Evolutionary conservation across 2,888 invertebrate species (phyloP), one percentile per base, ranked within the genome.

Genomic region (Graphium colonna): DNA sequence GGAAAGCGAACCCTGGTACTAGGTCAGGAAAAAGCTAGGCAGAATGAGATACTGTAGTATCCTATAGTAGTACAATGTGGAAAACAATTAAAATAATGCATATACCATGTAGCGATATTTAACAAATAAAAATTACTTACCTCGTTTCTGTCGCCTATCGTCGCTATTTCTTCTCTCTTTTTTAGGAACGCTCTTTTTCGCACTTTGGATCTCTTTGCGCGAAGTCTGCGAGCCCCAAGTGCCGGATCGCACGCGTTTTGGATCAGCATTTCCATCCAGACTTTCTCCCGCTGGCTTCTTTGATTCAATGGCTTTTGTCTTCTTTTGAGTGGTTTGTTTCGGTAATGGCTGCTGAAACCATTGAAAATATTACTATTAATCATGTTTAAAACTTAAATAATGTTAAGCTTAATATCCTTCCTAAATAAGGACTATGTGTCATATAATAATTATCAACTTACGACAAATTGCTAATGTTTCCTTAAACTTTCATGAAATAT

Each of bases 191-290:
- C 53, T 52, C 58, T 75, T 84, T 52, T 74, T 79, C 3, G 54
- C 44, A 0, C 65, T 38, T 41, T 79, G 77, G 56, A 73, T 81
- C 46, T 77, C 80, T 61, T 68, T 77, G 28, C 61, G 63, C 3
- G 67, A 61, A n/a, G 68, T 70, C 54, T 82, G 79, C 1, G 91
- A 82, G 13, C 91, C 81, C 92, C 91, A 92, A 48, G 92, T 91
- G 68, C 94, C 94, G 58, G 94, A 94, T 53, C 93, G 91, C 39
- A 90, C 92, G 47, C 93, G 85, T 7, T 68, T 67, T 42, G 64
- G 57, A 10, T 71, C 71, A 36, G 54, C 15, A 17, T 57, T 62
- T 33, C 68, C 63, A 1, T 57, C 66, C 16, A 51, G 18, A 0
- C 21, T 36, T 12, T 59, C 33, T 13, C 46, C 68, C 57, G 31